A percentile compares a stretch with the other conserved stretches of the same genome.
These are phyloP conservation scores for Bombylius major DNA, from an alignment of 2,888 invertebrate species.

Conservation along the genomic window DNA sequence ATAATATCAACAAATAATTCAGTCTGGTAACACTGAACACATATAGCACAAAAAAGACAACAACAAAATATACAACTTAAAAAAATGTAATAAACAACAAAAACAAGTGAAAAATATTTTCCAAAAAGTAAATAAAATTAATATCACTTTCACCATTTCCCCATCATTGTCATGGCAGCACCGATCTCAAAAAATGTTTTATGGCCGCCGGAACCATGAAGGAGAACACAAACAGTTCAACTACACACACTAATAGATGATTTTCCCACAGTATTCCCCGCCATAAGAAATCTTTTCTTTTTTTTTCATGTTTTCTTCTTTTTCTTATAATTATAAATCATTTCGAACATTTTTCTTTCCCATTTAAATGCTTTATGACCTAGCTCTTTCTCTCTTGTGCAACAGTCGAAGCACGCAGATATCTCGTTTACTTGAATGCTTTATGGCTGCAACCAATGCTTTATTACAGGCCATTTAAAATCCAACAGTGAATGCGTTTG, in stretches of 20 bases:
- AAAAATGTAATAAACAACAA: background rate
- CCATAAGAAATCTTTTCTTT: background rate
- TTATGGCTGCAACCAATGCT: conserved; percentile 36
- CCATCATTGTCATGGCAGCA: conserved; percentile 9
- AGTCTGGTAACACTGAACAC: background rate
- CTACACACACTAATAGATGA: background rate
- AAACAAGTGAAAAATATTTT: too few relatives aligned
- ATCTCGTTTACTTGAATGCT: conserved; percentile 28
- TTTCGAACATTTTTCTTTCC: conserved; percentile 7
- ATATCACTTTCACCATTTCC: conserved; percentile 9
- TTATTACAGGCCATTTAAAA: conserved; percentile 25
- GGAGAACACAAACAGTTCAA: conserved; percentile 5
- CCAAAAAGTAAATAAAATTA: background rate
- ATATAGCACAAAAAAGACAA: background rate
- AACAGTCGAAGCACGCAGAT: conserved; percentile 18
- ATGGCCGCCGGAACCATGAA: conserved; percentile 9
- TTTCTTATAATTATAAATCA: conserved; percentile 9
- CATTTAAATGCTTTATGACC: conserved; percentile 11
- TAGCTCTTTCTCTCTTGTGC: conserved; percentile 13
- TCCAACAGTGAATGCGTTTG: conserved; percentile 5
- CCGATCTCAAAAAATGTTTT: conserved; percentile 10
- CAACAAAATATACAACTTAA: background rate
- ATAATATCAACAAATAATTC: background rate
- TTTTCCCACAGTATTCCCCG: background rate
- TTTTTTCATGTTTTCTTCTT: background rate